Conservation (phyloP, 2,888 invertebrate species). For the Azorinus chamasolen region DNA sequence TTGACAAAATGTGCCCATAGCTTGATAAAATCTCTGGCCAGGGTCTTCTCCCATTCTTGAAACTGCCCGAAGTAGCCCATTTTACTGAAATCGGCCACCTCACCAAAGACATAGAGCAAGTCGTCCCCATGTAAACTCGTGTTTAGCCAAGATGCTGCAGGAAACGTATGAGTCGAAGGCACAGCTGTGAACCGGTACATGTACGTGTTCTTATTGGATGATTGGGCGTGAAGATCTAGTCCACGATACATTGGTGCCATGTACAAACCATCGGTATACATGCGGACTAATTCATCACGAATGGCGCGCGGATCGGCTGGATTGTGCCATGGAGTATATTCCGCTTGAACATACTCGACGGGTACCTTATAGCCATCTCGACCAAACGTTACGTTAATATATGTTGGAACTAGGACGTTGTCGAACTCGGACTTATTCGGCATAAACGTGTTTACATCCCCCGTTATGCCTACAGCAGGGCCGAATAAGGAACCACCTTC, state of each 20-base stretch:
- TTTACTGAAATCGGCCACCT: background rate
- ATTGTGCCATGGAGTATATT: slow-evolving; percentile 34
- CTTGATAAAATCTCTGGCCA: slow-evolving; percentile 8
- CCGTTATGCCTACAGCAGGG: slow-evolving; percentile 90
- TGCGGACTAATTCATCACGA: slow-evolving; percentile 12
- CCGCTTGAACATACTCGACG: slow-evolving; percentile 5
- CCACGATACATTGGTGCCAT: slow-evolving; percentile 1
- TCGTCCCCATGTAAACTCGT: slow-evolving; percentile 15
- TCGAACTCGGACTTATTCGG: slow-evolving; percentile 6
- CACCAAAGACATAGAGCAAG: slow-evolving; percentile 19
- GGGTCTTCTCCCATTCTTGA: slow-evolving; percentile 8
- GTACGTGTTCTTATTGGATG: slow-evolving; percentile 6
- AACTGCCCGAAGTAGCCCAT: background rate
- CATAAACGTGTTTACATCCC: slow-evolving; percentile 90
- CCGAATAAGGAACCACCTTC: slow-evolving; percentile 89
- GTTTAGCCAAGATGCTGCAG: slow-evolving; percentile 17
- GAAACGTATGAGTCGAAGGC: slow-evolving; percentile 5
- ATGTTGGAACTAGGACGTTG: background rate
- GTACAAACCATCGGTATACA: slow-evolving; percentile 9
- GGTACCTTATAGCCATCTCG: background rate
- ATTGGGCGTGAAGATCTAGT: slow-evolving; percentile 14
- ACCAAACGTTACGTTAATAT: slow-evolving; percentile 6
- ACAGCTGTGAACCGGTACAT: slow-evolving; percentile 12
- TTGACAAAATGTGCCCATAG: slow-evolving; percentile 31
- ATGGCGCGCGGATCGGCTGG: slow-evolving; percentile 3